Evolutionary conservation across 2,888 invertebrate genomes (phyloP), one percentile per base, ranked within the genome.

Genomic region (Heteromyza rotundicornis): DNA sequence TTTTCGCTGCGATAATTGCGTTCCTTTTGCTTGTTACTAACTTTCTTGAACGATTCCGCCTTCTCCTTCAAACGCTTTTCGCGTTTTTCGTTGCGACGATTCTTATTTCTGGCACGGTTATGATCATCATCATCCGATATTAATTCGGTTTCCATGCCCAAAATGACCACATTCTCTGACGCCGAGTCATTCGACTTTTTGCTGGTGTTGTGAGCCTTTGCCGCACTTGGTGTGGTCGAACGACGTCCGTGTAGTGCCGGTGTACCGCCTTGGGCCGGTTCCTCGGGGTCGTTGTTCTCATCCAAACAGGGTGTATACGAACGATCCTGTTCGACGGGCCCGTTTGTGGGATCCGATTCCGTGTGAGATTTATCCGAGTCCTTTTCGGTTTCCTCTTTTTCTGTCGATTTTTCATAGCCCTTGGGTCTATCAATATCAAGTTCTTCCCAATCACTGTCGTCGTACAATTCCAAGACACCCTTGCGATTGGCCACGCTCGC

Each of bases 1-100:
- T 88, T 89, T 53, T 90, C 91, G 1, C 91, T 89, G 7, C 94
- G 86, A 76, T 94, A 95, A 74, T 89, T 93, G 64, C 91, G 85
- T 73, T 90, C 92, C 78, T 91, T 92, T 19, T 88, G 89, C 69
- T 85, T 90, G 79, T 91, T 92, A 50, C 91, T 90, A 12, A 92
- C 84, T 79, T 94, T 94, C 75, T 94, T 94, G 85, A 95, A 95
- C 0, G 74, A 68, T 75, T 88, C 88, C 52, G 87, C 86, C 63
- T 84, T 86, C 5, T 10, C 7, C 5, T 40, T n/a, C 7, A 3
- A 3, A 3, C 67, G 67, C 2, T 72, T 74, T 19, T 70, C 78
- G 5, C 52, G 66, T 3, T 70, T 72, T n/a, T 63, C 67, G 24
- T 67, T 69, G 47, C 60, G 60, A 47, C 53, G 62, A 19, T 60